Conservation (phyloP, 2,113 vertebrate species). For the Cinclus cinclus region DNA sequence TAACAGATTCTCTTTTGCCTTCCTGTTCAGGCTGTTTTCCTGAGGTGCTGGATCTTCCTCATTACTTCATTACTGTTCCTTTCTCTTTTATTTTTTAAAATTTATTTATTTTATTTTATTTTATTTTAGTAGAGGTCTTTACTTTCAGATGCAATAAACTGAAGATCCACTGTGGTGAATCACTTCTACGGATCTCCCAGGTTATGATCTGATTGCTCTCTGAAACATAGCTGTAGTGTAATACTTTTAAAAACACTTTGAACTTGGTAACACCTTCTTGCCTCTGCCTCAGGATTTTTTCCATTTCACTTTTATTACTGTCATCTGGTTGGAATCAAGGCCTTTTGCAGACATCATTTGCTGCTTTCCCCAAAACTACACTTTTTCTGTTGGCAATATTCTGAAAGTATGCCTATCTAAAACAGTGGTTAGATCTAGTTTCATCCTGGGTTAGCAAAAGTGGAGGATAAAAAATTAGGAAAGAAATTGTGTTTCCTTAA, state of each 20-base stretch:
- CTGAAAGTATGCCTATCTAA: not conserved
- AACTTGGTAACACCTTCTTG: not conserved
- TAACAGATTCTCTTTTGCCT: slow-evolving; percentile 26
- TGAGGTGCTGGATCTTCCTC: not conserved
- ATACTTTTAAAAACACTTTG: not conserved
- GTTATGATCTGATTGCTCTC: not conserved
- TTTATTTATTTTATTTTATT: not conserved
- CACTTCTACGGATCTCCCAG: not conserved
- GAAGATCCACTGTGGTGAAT: not conserved
- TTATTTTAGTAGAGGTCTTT: not conserved
- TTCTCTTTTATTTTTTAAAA: not conserved
- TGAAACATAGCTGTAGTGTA: not conserved
- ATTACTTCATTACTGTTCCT: not conserved
- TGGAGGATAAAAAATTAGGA: not conserved
- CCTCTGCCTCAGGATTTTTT: not conserved
- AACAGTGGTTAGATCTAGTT: not conserved
- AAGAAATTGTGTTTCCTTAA: not conserved
- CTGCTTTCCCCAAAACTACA: not conserved
- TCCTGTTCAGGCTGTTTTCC: slow-evolving; percentile 7
- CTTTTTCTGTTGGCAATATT: not conserved
- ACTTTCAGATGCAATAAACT: not conserved
- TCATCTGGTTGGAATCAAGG: not conserved
- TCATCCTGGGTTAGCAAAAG: not conserved
- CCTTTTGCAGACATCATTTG: not conserved
- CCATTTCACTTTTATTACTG: not conserved